Conservation (phyloP, 2,797 vertebrate genomes). For the Poeciliopsis presidionis region DNA sequence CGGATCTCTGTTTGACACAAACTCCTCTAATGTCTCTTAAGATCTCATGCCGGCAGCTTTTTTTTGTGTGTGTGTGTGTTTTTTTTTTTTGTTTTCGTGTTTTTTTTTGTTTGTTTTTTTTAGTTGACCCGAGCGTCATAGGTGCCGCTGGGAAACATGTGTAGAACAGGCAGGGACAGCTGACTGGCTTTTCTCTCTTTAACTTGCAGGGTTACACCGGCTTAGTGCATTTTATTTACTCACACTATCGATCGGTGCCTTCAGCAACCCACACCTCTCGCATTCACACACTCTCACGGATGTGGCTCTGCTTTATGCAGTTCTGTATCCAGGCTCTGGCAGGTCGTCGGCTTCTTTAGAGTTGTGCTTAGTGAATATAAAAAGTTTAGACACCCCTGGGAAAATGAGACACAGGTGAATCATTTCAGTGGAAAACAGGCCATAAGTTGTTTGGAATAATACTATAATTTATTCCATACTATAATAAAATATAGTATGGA, state of each 20-base stretch:
- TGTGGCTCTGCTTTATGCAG: conserved; percentile 43
- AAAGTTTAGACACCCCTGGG: conserved; percentile 1
- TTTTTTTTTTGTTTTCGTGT: conserved; percentile 10
- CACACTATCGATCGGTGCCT: conserved; percentile 78
- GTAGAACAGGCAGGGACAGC: conserved; percentile 68
- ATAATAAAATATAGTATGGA: neutral
- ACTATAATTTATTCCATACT: too few species aligned
- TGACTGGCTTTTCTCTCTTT: conserved; percentile 76
- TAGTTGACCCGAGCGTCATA: conserved; percentile 55
- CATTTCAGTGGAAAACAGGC: neutral
- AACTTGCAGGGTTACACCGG: conserved; percentile 78
- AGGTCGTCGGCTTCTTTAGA: conserved; percentile 61
- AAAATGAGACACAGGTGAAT: neutral
- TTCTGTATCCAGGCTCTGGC: conserved; percentile 50
- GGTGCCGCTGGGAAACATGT: conserved; percentile 58
- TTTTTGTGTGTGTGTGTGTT: too few species aligned
- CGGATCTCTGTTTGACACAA: conserved; percentile 51
- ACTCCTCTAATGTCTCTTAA: conserved; percentile 12
- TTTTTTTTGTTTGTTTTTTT: conserved; percentile 21
- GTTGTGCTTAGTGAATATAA: conserved; percentile 26
- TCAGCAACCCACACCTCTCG: conserved; percentile 68
- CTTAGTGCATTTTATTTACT: conserved; percentile 84
- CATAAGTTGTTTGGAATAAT: too few species aligned
- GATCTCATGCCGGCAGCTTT: conserved; percentile 39
- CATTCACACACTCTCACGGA: conserved; percentile 40